Evolutionary conservation across 2,113 vertebrate genomes (phyloP).

Genomic region (Desmodus rotundus): DNA sequence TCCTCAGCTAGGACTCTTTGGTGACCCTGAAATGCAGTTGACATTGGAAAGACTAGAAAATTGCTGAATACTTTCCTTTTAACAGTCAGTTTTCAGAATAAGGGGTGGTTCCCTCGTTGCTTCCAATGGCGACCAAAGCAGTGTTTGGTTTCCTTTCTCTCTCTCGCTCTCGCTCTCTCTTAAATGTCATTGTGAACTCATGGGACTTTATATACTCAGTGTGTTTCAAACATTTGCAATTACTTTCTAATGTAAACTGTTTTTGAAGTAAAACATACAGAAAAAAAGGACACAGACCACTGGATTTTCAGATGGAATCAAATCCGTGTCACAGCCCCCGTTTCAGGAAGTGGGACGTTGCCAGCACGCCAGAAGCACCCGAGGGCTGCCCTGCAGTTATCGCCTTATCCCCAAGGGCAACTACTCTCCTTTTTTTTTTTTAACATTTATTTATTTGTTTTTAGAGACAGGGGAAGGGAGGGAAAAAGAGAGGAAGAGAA

Average conservation of each 20-base stretch:
- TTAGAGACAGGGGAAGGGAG: no score
- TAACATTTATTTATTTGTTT: no score
- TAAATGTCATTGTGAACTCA: background rate
- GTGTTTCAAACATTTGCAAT: background rate
- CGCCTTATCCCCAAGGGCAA: background rate
- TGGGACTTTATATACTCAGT: background rate
- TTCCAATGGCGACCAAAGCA: background rate
- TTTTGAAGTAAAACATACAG: background rate
- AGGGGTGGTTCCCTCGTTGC: background rate
- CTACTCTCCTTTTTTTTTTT: background rate
- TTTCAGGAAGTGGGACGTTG: background rate
- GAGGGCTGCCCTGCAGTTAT: background rate
- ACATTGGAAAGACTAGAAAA: background rate
- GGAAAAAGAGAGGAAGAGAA: no score
- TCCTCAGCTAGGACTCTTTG: background rate
- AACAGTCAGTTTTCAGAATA: background rate
- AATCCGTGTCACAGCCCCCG: background rate
- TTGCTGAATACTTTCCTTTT: background rate
- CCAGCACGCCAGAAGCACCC: background rate
- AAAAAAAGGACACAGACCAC: background rate
- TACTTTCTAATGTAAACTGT: background rate
- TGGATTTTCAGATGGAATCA: background rate
- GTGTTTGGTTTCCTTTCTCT: background rate
- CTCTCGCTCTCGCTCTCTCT: background rate
- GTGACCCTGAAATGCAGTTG: background rate